These are phyloP conservation scores for Drosophila fulvimacula DNA, from an alignment of 2,888 invertebrate species.

Conservation along the genomic window DNA sequence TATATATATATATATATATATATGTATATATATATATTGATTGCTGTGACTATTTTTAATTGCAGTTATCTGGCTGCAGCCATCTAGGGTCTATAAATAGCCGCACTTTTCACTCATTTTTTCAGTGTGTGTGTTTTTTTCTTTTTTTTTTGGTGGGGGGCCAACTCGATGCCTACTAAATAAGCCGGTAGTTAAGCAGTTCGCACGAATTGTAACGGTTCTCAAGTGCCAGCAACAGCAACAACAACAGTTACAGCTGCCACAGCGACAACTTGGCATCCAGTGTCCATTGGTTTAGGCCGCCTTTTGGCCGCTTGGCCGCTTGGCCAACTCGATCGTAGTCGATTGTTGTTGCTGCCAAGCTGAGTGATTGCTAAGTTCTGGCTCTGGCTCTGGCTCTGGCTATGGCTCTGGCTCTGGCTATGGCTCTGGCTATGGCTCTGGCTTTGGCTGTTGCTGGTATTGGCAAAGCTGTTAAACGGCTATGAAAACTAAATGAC, in stretches of 20 bases:
- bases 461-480: slow-evolving; percentile 54
- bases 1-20: background rate
- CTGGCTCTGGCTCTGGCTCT: slow-evolving; percentile 13
- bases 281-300: slow-evolving; percentile 40
- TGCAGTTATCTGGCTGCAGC: slow-evolving; percentile 29
- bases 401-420: slow-evolving; percentile 15
- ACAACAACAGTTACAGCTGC: slow-evolving; percentile 3
- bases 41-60: slow-evolving; percentile 39
- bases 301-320: slow-evolving; percentile 71
- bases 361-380: slow-evolving; percentile 55
- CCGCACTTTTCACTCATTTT: slow-evolving; percentile 35
- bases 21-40: slow-evolving; percentile 8
- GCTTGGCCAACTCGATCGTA: slow-evolving; percentile 48
- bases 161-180: slow-evolving; percentile 20
- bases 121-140: background rate
- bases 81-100: slow-evolving; percentile 44
- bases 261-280: slow-evolving; percentile 44
- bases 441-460: slow-evolving; percentile 34
- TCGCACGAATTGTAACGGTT: slow-evolving; percentile 60
- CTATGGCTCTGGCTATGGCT: slow-evolving; percentile 28
- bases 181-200: slow-evolving; percentile 47
- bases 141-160: slow-evolving; percentile 5
- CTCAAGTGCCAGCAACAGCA: slow-evolving; percentile 39
- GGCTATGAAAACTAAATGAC: slow-evolving; percentile 61
- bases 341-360: slow-evolving; percentile 27